Evolutionary conservation across 1,140 invertebrate species (phyloP), one percentile per base, ranked within the genome.

Genomic region (Forficula auricularia): DNA sequence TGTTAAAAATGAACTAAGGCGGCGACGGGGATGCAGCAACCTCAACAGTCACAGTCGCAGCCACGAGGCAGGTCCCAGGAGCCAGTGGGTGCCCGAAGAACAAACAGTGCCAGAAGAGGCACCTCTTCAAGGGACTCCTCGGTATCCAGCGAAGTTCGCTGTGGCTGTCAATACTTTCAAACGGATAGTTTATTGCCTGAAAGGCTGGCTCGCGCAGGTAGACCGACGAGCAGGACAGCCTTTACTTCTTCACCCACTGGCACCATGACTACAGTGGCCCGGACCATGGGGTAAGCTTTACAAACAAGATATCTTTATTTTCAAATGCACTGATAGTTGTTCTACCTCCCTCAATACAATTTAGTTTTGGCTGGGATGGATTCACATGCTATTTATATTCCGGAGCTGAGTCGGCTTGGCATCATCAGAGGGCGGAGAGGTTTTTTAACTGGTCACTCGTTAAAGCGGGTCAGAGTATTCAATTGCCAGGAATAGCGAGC

Each of bases 111-210:
- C 14, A n/a, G 27, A 38, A 4, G 22, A 6, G 30, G 20, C 13
- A 39, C 31, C 20, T 19, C 20, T 38, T 44, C 48, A n/a, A 34
- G 48, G 13, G 51, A 51, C 34, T 50, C 50, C 4, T 45, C 44
- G 3, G 45, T 47, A 22, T 49, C 47, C 14, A 48, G 47, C 30
- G 80, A 84, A 57, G 82, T 85, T 34, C 75, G 81, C 44, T 85
- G 82, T 60, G 82, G 69, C 45, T 84, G 82, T 65, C 82, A 85
- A 66, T 84, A 75, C 66, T 86, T 75, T 62, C 73, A 79, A 64
- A 74, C 73, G 54, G 76, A 82, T 57, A 79, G 76, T 43, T 58
- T 81, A 51, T 62, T 84, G 48, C 80, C 80, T 37, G 78, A 81
- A 61, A 66, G 75, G 51, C 63, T 70, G 31, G 75, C 75, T 56